A percentile compares a stretch with the other conserved stretches of the same genome.
These are phyloP conservation scores for Trachelus troglodyta DNA, from an alignment of 2,888 invertebrate genomes.

Conservation along the genomic window DNA sequence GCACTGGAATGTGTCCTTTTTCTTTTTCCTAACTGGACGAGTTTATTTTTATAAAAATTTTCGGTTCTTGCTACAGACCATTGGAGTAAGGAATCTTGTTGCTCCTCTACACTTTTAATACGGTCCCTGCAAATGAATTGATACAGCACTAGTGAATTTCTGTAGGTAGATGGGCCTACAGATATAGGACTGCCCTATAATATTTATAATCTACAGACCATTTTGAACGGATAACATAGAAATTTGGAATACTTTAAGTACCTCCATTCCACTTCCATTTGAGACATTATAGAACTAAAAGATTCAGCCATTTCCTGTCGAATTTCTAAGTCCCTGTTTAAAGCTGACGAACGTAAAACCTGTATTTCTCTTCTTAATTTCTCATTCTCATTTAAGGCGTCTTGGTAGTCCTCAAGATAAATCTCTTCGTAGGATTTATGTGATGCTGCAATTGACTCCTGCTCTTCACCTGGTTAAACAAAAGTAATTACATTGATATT, in stretches of 20 bases:
- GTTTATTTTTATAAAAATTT: constrained; percentile 50
- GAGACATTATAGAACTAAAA: constrained; percentile 52
- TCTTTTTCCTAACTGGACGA: constrained; percentile 18
- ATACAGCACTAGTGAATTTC: too few species aligned
- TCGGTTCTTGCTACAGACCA: constrained; percentile 51
- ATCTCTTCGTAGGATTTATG: constrained; percentile 4
- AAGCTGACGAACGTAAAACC: constrained; percentile 41
- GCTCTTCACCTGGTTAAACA: constrained; percentile 10
- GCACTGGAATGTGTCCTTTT: constrained; percentile 34
- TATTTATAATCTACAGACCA: too few species aligned
- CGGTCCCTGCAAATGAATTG: constrained; percentile 36
- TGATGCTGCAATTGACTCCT: constrained; percentile 7
- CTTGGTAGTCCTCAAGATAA: constrained; percentile 47
- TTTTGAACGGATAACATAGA: too few species aligned
- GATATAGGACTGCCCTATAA: too few species aligned
- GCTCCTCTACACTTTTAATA: constrained; percentile 53
- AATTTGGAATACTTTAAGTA: constrained; percentile 24
- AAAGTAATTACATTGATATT: neutral
- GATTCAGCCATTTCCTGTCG: constrained; percentile 56
- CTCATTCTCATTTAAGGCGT: constrained; percentile 50
- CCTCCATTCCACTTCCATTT: constrained; percentile 53
- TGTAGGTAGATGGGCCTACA: too few species aligned
- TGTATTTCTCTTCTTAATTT: constrained; percentile 48
- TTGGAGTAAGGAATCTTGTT: constrained; percentile 51
- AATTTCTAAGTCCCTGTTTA: constrained; percentile 52